Base-by-base conservation (phyloP, 2,797 vertebrate genomes). In the Mormyrus proboscirostris region DNA sequence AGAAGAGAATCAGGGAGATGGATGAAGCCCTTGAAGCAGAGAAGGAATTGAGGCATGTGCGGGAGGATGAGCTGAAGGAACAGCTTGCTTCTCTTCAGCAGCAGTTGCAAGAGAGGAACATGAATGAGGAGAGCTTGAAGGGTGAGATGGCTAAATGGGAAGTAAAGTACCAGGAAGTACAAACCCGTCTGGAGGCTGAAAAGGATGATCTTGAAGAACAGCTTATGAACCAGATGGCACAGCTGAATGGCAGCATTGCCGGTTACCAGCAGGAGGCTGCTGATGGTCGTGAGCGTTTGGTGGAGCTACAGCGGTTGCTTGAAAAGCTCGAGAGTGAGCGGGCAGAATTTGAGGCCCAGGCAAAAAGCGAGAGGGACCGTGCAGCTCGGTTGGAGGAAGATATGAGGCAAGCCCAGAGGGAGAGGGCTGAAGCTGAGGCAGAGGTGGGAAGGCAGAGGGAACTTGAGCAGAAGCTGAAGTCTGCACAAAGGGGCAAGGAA, bases 181-280 rank as follows among this genome's bases (percentile, higher is more conserved):
- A 95, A 55, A 94, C 90, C 76, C 94, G 95, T 0, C 94, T 98
- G 2, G 98, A 97, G 90, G 91, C 93, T 0, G 98, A 99, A 92
- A 99, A 98, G 88, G 99, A 99, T 89, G 98, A 99, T 90, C 94
- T 99, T 88, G 99, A 99, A 94, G 99, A 99, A 92, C 95, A 96
- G 89, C 95, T 99, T 53, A 99, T 99, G 99, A 98, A 99, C 94
- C 98, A 99, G 90, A 90, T 99, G 93, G 98, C 99, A 62, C 97
- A 99, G 93, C 96, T 99, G 86, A 99, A 99, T n/a, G 98, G 99
- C 49, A 99, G 97, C 92, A 99, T 99, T 9, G 99, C 98, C 0
- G 97, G 97, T 93, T 99, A 99, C 91, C 98, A 99, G 93, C 98
- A 99, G 91, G 97, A 99, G 91, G 95, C 95, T 0, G 93, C 95